These are phyloP conservation scores for Danionella cerebrum DNA, from an alignment of 2,113 vertebrate genomes.

Conservation along the genomic window DNA sequence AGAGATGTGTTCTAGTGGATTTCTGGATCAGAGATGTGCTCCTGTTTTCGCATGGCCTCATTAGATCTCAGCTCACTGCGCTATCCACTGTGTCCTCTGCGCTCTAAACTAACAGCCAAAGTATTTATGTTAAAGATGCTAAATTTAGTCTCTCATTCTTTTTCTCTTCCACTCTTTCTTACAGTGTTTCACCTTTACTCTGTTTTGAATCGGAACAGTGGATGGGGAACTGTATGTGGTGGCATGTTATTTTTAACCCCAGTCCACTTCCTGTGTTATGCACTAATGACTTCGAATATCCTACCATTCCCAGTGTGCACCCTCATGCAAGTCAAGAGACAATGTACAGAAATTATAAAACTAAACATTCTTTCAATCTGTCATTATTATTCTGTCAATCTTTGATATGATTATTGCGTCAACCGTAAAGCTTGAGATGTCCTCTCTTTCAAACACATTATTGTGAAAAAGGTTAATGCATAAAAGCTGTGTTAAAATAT, in stretches of 20 bases:
- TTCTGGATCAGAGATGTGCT: constrained; percentile 10
- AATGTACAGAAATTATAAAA: not conserved
- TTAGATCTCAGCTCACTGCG: constrained; percentile 24
- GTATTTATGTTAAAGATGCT: constrained; percentile 39
- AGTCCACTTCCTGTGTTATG: not conserved
- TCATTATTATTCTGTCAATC: no score
- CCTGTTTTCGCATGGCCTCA: constrained; percentile 27
- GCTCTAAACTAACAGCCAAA: constrained; percentile 21
- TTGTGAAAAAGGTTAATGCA: not conserved
- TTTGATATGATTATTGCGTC: no score
- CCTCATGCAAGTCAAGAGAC: not conserved
- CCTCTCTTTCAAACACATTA: not conserved
- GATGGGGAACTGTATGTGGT: not conserved
- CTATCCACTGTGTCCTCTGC: constrained; percentile 19
- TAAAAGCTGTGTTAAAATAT: no score
- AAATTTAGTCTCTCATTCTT: constrained; percentile 28
- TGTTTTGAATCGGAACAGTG: constrained; percentile 30
- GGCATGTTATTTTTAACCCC: not conserved
- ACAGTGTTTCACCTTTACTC: constrained; percentile 8
- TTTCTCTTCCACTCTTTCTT: not conserved
- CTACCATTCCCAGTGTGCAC: not conserved
- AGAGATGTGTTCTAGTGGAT: constrained; percentile 1
- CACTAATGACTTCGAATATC: not conserved
- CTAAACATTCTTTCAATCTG: not conserved
- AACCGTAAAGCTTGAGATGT: no score